These are phyloP conservation scores for Micrastur ruficollis DNA, from an alignment of 2,797 vertebrate genomes.

Conservation along the genomic window DNA sequence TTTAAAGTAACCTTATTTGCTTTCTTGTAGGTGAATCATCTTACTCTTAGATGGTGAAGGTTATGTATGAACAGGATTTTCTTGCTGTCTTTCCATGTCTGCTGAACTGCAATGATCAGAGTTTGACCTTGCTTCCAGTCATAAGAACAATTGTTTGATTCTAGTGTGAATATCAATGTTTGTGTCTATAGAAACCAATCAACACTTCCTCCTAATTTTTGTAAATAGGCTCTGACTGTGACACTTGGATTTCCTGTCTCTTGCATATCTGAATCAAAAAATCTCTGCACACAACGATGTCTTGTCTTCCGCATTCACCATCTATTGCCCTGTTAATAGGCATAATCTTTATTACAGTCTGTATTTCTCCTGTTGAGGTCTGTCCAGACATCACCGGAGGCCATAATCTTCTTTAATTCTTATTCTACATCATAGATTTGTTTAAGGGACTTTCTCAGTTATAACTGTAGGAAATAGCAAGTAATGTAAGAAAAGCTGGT, in stretches of 20 bases:
- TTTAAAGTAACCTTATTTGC: conserved; percentile 15
- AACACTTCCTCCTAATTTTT: conserved; percentile 33
- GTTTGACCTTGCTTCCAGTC: not conserved
- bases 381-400: not conserved
- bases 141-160: not conserved
- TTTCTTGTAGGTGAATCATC: not conserved
- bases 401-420: not conserved
- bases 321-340: not conserved
- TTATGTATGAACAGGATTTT: not conserved
- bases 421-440: not conserved
- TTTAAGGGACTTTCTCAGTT: not conserved
- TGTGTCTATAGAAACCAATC: conserved; percentile 41
- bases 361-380: not conserved
- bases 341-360: not conserved
- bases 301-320: not conserved
- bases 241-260: conserved; percentile 21
- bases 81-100: not conserved
- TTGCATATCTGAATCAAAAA: conserved; percentile 25
- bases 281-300: not conserved
- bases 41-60: not conserved
- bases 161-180: not conserved
- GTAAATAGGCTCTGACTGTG: conserved; percentile 6
- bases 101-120: not conserved
- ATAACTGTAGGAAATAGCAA: not conserved
- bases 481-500: not conserved